These are phyloP conservation scores for Drosophila sordidula DNA, from an alignment of 2,888 invertebrate genomes.

Conservation along the genomic window DNA sequence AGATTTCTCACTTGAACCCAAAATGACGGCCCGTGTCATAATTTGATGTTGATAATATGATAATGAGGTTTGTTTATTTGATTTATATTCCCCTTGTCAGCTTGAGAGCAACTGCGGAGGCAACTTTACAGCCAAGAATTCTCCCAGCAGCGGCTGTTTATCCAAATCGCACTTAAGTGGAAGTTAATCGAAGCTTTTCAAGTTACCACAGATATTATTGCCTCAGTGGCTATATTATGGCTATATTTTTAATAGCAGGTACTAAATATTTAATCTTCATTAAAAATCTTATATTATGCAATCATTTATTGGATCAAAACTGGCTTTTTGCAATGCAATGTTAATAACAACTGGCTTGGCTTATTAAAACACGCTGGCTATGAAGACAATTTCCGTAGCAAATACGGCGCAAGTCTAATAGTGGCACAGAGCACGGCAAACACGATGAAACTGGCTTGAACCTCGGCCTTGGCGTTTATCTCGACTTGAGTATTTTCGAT, in stretches of 20 bases:
- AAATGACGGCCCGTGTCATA: conserved; percentile 73
- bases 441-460: conserved; percentile 49
- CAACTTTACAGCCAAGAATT: conserved; percentile 4
- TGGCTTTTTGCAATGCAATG: no score
- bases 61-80: conserved; percentile 81
- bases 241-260: no score
- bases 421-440: conserved; percentile 53
- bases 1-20: conserved; percentile 73
- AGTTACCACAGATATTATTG: conserved; percentile 10
- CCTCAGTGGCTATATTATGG: background rate
- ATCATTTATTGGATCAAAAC: no score
- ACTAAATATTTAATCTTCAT: no score
- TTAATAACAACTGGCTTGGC: no score
- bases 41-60: conserved; percentile 79
- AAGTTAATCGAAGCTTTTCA: conserved; percentile 53
- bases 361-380: no score
- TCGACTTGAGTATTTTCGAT: conserved; percentile 25
- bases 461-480: conserved; percentile 50
- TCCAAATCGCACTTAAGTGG: conserved; percentile 57
- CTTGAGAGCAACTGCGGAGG: conserved; percentile 1
- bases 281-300: no score
- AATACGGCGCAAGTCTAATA: conserved; percentile 48
- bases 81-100: conserved; percentile 62
- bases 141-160: conserved; percentile 15
- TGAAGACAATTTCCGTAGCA: conserved; percentile 35